Evolutionary conservation across 2,888 invertebrate species (phyloP).

Genomic region (Trachelus tabidus): DNA sequence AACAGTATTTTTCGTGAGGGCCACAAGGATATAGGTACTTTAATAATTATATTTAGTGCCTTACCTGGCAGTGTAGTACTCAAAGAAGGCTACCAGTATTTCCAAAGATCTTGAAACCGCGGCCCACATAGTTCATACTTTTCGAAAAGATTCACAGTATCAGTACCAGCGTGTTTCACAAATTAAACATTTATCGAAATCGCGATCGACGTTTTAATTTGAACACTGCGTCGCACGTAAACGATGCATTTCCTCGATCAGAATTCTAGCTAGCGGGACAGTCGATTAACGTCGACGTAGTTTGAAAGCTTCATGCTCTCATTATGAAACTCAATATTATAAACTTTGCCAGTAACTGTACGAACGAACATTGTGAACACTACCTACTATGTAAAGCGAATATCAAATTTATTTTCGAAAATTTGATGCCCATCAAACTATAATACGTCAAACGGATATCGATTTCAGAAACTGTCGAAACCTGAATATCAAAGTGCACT

Average conservation of each 20-base stretch:
- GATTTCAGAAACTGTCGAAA: not conserved
- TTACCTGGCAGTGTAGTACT: conserved; percentile 83
- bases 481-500: not conserved
- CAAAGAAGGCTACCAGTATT: conserved; percentile 85
- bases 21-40: not conserved
- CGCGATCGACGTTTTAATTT: not conserved
- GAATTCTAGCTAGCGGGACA: not conserved
- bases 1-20: not conserved
- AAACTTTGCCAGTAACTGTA: too few species aligned
- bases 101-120: conserved; percentile 84
- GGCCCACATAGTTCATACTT: conserved; percentile 79
- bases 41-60: conserved; percentile 12
- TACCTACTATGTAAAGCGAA: not conserved
- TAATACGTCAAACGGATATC: too few species aligned
- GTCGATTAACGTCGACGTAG: not conserved
- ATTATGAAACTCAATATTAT: too few species aligned
- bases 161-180: not conserved
- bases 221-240: not conserved
- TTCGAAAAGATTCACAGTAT: conserved; percentile 56
- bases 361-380: not conserved
- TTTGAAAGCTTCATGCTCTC: too few species aligned
- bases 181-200: not conserved
- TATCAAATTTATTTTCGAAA: not conserved
- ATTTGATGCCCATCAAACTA: too few species aligned
- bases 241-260: not conserved